Base-by-base conservation (phyloP, 2,113 vertebrate species). In the Melozone crissalis region DNA sequence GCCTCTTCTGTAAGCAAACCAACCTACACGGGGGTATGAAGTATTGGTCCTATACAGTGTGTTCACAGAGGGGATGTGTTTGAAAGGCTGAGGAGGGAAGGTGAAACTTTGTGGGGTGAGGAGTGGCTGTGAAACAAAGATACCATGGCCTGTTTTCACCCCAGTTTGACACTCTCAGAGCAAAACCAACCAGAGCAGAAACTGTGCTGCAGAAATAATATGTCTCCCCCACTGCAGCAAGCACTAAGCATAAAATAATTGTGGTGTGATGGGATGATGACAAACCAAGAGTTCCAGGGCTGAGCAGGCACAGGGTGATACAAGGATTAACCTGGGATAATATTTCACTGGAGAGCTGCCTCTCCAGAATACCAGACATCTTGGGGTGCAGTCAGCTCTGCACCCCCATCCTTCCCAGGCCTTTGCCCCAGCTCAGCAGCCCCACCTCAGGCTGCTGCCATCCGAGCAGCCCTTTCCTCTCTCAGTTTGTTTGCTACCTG, bases 341-440 rank as follows among this genome's bases (percentile, higher is more conserved):
- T 67, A 13, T 54, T 58, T 84, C 33, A 37, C 14, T 3, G 4
- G n/a, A 59, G 28, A 86, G n/a, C 28, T 41, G 39, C 44, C 51
- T 85, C 49, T 79, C 31, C 43, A 19, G 35, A 33, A 15, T 21
- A 2, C 0, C 57, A 54, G 52, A 20, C 13, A 15, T 51, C 41
- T 10, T n/a, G 35, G 20, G 10, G 15, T 41, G 23, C 69, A 41
- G 15, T 14, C 51, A 66, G 22, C 46, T 84, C 51, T n/a, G 37
- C 15, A 6, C 4, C 1, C 14, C 28, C 21, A 13, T 69, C 58
- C 4, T 1, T 33, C 51, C 33, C 4, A 3, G n/a, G 33, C 33
- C 59, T 57, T 84, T 2, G 0, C 23, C 51, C 31, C 61, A 31
- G 18, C 11, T 46, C 3, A 5, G 31, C 17, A 43, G n/a, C n/a